These are phyloP conservation scores for Pilophorus perplexus DNA, from an alignment of 2,888 invertebrate genomes.

Conservation along the genomic window DNA sequence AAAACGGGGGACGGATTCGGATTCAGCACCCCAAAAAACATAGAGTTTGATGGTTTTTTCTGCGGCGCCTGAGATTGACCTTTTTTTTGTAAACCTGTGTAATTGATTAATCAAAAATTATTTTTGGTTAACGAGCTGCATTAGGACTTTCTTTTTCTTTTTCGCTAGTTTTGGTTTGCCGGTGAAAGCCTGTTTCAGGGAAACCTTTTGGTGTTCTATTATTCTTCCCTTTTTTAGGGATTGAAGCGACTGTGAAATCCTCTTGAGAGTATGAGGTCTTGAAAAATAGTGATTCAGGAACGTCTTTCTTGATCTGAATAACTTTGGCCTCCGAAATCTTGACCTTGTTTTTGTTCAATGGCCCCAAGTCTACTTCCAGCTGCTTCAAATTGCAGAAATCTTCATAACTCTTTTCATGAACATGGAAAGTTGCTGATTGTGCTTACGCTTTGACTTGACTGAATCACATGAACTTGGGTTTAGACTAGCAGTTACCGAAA, in stretches of 20 bases:
- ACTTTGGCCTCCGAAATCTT: slow-evolving; percentile 1
- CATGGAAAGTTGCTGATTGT: background rate
- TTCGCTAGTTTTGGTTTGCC: background rate
- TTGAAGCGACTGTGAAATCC: background rate
- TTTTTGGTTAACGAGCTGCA: background rate
- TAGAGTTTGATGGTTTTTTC: too few relatives aligned
- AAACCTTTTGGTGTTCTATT: too few relatives aligned
- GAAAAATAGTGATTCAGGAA: background rate
- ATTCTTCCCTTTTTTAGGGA: too few relatives aligned
- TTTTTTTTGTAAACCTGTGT: too few relatives aligned
- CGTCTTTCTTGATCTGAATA: background rate
- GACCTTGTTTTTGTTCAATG: background rate
- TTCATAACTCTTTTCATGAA: background rate
- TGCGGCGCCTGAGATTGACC: too few relatives aligned
- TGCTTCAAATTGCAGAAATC: background rate
- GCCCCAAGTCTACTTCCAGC: background rate
- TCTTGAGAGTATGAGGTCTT: background rate
- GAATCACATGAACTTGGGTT: too few relatives aligned
- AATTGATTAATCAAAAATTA: too few relatives aligned
- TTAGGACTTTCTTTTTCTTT: background rate
- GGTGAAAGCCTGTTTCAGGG: too few relatives aligned
- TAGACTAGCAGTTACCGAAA: too few relatives aligned
- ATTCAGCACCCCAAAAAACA: too few relatives aligned
- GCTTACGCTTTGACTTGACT: background rate
- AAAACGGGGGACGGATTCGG: too few relatives aligned